Conservation (phyloP, 2,797 vertebrate species). For the Acipenser ruthenus region DNA sequence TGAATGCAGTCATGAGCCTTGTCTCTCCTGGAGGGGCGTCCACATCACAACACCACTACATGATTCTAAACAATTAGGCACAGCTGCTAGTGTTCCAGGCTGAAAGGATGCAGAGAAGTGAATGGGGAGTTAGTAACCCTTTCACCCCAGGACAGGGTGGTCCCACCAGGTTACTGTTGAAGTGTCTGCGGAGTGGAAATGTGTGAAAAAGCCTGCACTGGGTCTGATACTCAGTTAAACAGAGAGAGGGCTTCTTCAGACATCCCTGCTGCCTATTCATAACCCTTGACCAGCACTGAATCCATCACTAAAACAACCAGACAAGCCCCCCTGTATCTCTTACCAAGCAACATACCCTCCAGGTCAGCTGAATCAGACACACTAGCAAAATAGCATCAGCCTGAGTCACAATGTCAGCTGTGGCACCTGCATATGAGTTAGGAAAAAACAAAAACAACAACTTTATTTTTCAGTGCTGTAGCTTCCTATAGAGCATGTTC, state of each 20-base stretch:
- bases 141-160: conserved; percentile 25
- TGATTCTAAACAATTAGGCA: conserved; percentile 43
- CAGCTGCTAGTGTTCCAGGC: conserved; percentile 25
- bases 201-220: conserved; percentile 30
- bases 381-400: no score
- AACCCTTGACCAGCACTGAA: no score
- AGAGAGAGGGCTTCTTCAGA: not conserved
- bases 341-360: no score
- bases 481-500: no score
- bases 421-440: no score
- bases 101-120: conserved; percentile 37
- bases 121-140: conserved; percentile 37
- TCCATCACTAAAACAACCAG: no score
- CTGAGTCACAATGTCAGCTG: no score
- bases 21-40: conserved; percentile 9
- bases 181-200: conserved; percentile 26
- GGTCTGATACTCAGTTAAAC: conserved; percentile 36
- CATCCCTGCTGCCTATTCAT: no score
- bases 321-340: no score
- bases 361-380: no score
- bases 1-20: not conserved
- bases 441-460: no score
- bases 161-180: conserved; percentile 31
- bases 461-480: no score
- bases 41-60: conserved; percentile 25